Evolutionary conservation across 1,140 invertebrate species (phyloP).

Genomic region (Nixonia krombeini): DNA sequence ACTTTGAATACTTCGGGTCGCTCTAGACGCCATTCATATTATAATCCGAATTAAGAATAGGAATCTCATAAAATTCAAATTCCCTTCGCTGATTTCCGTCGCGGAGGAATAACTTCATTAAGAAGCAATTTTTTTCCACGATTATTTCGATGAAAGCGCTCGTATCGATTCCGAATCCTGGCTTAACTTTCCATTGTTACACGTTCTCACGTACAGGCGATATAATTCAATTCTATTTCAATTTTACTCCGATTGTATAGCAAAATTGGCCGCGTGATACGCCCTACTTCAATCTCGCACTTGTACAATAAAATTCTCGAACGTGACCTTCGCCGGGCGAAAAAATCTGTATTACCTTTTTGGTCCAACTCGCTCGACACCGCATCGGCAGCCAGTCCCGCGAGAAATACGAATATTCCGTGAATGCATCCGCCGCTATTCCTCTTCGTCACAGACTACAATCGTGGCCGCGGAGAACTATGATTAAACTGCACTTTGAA

Average conservation of each 20-base stretch:
- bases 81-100: no score
- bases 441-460: no score
- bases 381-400: conserved; percentile 1
- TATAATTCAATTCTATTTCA: conserved; percentile 7
- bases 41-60: no score
- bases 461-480: conserved; percentile 8
- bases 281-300: neutral
- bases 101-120: no score
- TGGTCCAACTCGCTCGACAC: neutral
- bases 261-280: neutral
- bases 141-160: neutral
- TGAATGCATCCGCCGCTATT: neutral
- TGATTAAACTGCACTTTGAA: conserved; percentile 36
- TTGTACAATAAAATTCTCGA: neutral
- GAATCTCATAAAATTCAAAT: no score
- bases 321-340: neutral
- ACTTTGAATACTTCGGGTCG: no score
- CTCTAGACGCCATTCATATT: no score
- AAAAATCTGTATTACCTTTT: conserved; percentile 12
- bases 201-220: neutral
- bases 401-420: conserved; percentile 24
- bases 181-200: no score
- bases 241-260: neutral
- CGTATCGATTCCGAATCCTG: no score
- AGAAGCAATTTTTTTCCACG: neutral